Evolutionary conservation across 2,888 invertebrate species (phyloP).

Genomic region (Eupithecia centaureata): DNA sequence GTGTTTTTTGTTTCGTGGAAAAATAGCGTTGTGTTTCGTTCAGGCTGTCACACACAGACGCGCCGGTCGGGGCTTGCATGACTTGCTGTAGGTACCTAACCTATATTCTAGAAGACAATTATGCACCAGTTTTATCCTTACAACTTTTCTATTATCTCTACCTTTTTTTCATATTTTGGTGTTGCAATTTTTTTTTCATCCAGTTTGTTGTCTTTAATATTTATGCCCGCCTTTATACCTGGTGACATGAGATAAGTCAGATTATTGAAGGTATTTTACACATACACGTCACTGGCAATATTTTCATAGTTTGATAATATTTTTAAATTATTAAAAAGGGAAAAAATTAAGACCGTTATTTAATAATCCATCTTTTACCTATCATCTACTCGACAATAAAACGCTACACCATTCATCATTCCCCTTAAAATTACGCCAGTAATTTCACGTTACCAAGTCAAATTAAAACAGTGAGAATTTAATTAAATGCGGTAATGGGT

Average conservation of each 20-base stretch:
- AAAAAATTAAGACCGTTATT: background rate
- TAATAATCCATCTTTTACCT: slow-evolving; percentile 36
- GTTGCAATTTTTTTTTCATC: too few relatives aligned
- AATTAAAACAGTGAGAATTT: slow-evolving; percentile 80
- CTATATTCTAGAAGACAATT: too few relatives aligned
- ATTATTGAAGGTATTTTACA: too few relatives aligned
- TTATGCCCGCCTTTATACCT: too few relatives aligned
- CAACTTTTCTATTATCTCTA: too few relatives aligned
- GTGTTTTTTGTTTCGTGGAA: slow-evolving; percentile 49
- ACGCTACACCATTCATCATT: slow-evolving; percentile 48
- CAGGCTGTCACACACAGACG: slow-evolving; percentile 51
- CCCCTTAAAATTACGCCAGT: slow-evolving; percentile 60
- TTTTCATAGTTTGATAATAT: too few relatives aligned
- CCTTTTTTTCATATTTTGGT: too few relatives aligned
- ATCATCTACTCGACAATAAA: slow-evolving; percentile 27
- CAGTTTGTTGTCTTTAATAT: too few relatives aligned
- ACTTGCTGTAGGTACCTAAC: background rate
- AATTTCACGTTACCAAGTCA: slow-evolving; percentile 72
- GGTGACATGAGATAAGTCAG: too few relatives aligned
- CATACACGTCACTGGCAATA: too few relatives aligned
- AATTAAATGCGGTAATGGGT: slow-evolving; percentile 80
- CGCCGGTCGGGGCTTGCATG: slow-evolving; percentile 23
- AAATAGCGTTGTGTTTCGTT: slow-evolving; percentile 45
- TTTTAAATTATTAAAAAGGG: too few relatives aligned
- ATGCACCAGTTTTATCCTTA: background rate